These are phyloP conservation scores for Ascaphus truei DNA, from an alignment of 2,113 vertebrate species.

Conservation along the genomic window DNA sequence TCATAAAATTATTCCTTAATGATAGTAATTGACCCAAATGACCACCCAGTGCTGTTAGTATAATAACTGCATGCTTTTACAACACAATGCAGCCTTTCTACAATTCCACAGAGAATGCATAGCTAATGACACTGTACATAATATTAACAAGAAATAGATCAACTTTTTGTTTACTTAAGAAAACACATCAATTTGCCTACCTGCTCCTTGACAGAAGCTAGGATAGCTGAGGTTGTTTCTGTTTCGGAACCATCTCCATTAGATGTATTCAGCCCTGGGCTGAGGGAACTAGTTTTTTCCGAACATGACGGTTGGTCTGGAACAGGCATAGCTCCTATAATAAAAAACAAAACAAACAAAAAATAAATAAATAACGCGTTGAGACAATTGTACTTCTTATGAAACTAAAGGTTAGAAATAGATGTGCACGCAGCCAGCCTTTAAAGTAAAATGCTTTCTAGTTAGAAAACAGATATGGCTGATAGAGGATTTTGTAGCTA, in stretches of 20 bases:
- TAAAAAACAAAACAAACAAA: conserved; percentile 17
- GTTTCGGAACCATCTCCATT: conserved; percentile 89
- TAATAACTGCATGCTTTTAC: too few species aligned
- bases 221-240: conserved; percentile 92
- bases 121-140: too few species aligned
- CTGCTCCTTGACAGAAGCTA: conserved; percentile 97
- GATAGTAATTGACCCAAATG: too few species aligned
- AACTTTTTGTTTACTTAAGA: background rate
- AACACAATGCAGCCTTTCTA: too few species aligned
- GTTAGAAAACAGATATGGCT: background rate
- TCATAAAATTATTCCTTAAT: too few species aligned
- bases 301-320: conserved; percentile 90
- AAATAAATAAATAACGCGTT: conserved; percentile 6
- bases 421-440: background rate
- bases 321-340: conserved; percentile 89
- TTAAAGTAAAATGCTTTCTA: background rate
- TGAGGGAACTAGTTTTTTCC: conserved; percentile 86
- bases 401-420: too few species aligned
- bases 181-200: conserved; percentile 54
- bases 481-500: background rate
- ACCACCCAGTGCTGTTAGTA: too few species aligned
- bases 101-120: too few species aligned
- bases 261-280: conserved; percentile 82
- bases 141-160: too few species aligned
- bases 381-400: too few species aligned